Evolutionary conservation across 2,888 invertebrate species (phyloP).

Genomic region (Drosophila atroscutellata): DNA sequence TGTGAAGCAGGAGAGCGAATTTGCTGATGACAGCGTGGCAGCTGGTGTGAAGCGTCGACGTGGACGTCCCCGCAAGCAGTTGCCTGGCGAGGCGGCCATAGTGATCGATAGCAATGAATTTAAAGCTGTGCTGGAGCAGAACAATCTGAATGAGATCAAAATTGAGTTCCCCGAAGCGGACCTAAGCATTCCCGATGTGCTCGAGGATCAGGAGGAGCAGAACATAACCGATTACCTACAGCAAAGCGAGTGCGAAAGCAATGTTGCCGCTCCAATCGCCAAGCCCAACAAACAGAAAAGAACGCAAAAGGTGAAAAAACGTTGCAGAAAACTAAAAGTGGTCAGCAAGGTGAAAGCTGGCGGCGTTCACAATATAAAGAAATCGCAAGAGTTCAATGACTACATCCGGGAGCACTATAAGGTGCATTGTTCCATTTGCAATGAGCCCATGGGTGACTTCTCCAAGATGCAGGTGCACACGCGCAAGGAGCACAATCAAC

Average conservation of each 20-base stretch:
- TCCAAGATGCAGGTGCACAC: slow-evolving; percentile 70
- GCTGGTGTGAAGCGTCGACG: slow-evolving; percentile 70
- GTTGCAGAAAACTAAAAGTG: slow-evolving; percentile 23
- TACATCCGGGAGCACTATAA: slow-evolving; percentile 79
- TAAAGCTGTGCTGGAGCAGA: slow-evolving; percentile 62
- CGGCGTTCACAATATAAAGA: slow-evolving; percentile 39
- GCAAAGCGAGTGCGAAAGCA: slow-evolving; percentile 31
- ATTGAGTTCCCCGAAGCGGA: slow-evolving; percentile 67
- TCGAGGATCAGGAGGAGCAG: slow-evolving; percentile 62
- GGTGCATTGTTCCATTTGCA: slow-evolving; percentile 80
- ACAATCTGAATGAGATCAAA: slow-evolving; percentile 65
- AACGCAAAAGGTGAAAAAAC: slow-evolving; percentile 23
- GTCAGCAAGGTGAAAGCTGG: slow-evolving; percentile 13
- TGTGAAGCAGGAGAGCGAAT: slow-evolving; percentile 42
- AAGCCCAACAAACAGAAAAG: slow-evolving; percentile 20
- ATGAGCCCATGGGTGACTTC: slow-evolving; percentile 67
- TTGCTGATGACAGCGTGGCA: slow-evolving; percentile 51
- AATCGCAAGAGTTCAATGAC: slow-evolving; percentile 75
- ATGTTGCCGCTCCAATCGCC: background rate
- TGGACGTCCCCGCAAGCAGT: slow-evolving; percentile 57
- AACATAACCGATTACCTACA: slow-evolving; percentile 39
- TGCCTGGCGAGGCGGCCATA: slow-evolving; percentile 17
- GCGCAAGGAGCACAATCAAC: slow-evolving; percentile 72
- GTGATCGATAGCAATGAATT: slow-evolving; percentile 48
- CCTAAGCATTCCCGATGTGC: slow-evolving; percentile 61